These are phyloP conservation scores for Helicoverpa zea DNA, from an alignment of 1,140 invertebrate species.

Conservation along the genomic window DNA sequence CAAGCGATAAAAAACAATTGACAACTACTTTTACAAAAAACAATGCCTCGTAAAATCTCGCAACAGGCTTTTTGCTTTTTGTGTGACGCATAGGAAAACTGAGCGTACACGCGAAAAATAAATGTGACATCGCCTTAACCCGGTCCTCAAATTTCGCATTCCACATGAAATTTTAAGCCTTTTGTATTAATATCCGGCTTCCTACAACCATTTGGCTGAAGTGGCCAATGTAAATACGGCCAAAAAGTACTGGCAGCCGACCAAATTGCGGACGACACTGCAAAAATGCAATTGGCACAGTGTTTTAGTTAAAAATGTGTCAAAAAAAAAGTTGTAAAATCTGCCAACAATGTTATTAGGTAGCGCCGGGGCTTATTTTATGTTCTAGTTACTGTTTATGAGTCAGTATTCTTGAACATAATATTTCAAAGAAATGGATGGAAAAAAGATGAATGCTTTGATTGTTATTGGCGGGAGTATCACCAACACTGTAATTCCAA, in stretches of 20 bases:
- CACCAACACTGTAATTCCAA: too few species aligned
- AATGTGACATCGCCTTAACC: too few species aligned
- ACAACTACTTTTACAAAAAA: too few species aligned
- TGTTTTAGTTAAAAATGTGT: conserved; percentile 30
- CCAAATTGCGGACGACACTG: conserved; percentile 26
- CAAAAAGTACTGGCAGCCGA: conserved; percentile 3
- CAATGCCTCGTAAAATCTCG: too few species aligned
- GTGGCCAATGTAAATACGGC: neutral
- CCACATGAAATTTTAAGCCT: neutral
- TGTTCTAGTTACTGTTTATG: conserved; percentile 2
- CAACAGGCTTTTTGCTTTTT: too few species aligned
- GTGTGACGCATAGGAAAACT: too few species aligned
- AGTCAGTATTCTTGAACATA: neutral
- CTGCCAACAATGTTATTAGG: conserved; percentile 12
- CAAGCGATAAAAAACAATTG: too few species aligned
- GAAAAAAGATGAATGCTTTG: neutral
- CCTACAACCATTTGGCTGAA: conserved; percentile 20
- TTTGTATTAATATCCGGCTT: neutral
- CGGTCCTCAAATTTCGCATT: neutral
- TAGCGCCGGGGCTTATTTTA: neutral
- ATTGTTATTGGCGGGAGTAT: neutral
- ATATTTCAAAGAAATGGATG: too few species aligned
- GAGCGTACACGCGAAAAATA: too few species aligned
- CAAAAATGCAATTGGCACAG: conserved; percentile 35
- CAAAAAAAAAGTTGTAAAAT: conserved; percentile 6